Conservation (phyloP, 2,113 vertebrate genomes). For the Nothocercus nigrocapillus region DNA sequence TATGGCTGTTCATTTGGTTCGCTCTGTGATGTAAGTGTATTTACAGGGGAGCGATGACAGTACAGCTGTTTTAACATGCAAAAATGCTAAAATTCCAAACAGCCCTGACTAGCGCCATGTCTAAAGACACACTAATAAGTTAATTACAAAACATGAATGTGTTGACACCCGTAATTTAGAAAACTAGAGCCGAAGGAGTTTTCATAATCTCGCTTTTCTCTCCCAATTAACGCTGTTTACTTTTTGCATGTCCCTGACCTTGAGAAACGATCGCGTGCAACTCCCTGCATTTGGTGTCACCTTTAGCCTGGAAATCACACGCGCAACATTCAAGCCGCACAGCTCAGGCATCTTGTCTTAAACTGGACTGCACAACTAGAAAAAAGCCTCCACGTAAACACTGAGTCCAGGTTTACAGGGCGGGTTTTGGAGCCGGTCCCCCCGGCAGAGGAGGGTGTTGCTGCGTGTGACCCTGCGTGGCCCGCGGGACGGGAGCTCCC, state of each 20-base stretch:
- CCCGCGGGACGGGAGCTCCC: neutral
- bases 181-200: slow-evolving; percentile 3
- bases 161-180: slow-evolving; percentile 26
- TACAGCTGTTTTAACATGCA: neutral
- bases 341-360: neutral
- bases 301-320: neutral
- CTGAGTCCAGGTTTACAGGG: neutral
- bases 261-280: neutral
- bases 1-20: neutral
- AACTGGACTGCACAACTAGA: neutral
- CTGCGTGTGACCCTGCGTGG: neutral
- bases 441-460: neutral
- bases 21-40: neutral
- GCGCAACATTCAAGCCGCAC: neutral
- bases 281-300: neutral
- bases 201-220: slow-evolving; percentile 42
- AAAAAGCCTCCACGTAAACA: neutral
- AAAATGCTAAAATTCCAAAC: neutral
- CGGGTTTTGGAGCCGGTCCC: neutral
- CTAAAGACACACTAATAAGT: neutral
- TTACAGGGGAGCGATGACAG: neutral
- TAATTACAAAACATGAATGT: slow-evolving; percentile 32
- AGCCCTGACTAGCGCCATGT: neutral
- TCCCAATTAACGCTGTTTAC: slow-evolving; percentile 31
- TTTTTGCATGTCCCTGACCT: slow-evolving; percentile 25